Evolutionary conservation across 2,888 invertebrate species (phyloP).

Genomic region (Sarcophaga caerulescens): DNA sequence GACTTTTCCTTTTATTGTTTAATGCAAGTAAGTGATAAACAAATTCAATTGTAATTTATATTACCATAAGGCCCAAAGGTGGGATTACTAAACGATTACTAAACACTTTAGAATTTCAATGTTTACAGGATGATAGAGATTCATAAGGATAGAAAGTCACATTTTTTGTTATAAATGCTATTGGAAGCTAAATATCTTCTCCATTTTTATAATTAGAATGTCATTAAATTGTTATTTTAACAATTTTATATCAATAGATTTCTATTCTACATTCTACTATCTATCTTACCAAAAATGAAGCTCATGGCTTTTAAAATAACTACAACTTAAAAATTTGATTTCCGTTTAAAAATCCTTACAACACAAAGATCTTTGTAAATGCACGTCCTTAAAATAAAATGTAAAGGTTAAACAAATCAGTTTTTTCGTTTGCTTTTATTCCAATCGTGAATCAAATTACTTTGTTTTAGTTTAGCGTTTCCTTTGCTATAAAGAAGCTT

Average conservation of each 20-base stretch:
- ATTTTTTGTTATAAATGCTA: too few species aligned
- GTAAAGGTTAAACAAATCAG: neutral
- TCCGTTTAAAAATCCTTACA: too few species aligned
- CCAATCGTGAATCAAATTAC: constrained; percentile 43
- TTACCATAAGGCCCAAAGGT: constrained; percentile 28
- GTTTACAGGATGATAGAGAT: neutral
- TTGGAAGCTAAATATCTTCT: too few species aligned
- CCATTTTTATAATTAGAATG: too few species aligned
- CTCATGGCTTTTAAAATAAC: too few species aligned
- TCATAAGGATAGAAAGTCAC: too few species aligned
- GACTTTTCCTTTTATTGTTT: neutral
- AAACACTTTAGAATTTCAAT: neutral
- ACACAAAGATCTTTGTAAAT: too few species aligned
- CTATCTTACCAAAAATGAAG: too few species aligned
- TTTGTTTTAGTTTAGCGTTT: constrained; percentile 29
- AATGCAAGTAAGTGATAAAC: neutral
- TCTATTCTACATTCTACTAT: too few species aligned
- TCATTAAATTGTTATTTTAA: too few species aligned
- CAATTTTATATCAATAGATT: too few species aligned
- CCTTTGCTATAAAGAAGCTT: neutral
- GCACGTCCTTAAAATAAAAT: neutral
- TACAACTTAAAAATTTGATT: too few species aligned
- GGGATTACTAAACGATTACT: constrained; percentile 20
- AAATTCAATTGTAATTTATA: constrained; percentile 26
- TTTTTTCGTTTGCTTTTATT: constrained; percentile 4